Evolutionary conservation across 1,140 invertebrate species (phyloP), one percentile per base, ranked within the genome.

Genomic region (Lepidotrigona ventralis): DNA sequence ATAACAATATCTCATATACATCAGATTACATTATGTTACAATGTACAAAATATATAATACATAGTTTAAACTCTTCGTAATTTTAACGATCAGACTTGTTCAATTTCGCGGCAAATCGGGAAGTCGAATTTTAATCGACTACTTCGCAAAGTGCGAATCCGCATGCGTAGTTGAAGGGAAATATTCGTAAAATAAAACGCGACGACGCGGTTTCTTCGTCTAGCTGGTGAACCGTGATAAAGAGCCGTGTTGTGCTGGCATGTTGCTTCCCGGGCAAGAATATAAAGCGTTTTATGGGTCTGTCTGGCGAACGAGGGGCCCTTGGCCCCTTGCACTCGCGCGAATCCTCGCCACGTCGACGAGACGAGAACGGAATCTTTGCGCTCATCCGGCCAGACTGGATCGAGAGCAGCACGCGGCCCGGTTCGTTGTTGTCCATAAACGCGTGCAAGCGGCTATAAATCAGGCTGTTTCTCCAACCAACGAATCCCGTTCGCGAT

Each of bases 221-320:
- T 46, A 46, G 39, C 39, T 46, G 39, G 39, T 8, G 39, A 46
- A 46, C 39, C 0, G 39, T 46, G 39, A 4, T 39, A 39, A 0
- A 39, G 33, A 39, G 5, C 33, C 33, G 8, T 11, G 39, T 0
- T 8, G 6, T 8, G 39, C 33, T 76, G 69, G 53, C 64, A 63
- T 64, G 58, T 33, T 77, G 66, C 23, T 84, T 63, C 46, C 63
- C 74, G 76, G 79, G 83, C 79, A 75, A 39, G 75, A 88, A 85
- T 85, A 88, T 88, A 88, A 88, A 88, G 86, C 86, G 83, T 85
- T 88, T 88, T 88, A 88, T 88, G 76, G 76, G 83, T 85, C 79
- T 77, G 86, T 85, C 83, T 87, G 73, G 81, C 72, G 73, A 56
- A 70, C 71, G 77, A 29, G 29, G 80, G 86, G 85, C 79, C 83